A percentile compares a stretch with the other conserved stretches of the same genome.
Conservation (phyloP, 2,113 vertebrate genomes). For the Rhabdornis inornatus region DNA sequence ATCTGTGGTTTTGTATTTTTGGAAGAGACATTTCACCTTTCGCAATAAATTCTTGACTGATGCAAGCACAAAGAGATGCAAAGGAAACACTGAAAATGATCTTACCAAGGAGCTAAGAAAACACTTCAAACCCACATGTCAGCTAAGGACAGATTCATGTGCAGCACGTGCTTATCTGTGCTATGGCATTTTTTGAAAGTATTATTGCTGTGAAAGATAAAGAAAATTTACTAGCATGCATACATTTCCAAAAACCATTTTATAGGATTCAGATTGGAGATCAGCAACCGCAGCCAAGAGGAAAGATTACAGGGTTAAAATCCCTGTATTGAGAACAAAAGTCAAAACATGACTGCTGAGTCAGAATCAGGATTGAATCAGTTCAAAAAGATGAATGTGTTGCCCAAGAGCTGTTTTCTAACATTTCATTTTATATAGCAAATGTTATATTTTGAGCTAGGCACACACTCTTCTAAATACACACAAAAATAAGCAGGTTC, state of each 20-base stretch:
- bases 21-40: conserved; percentile 11
- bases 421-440: not conserved
- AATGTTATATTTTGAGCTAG: not conserved
- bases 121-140: conserved; percentile 7
- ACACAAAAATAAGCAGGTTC: not conserved
- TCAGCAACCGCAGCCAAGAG: conserved; percentile 1
- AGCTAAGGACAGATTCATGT: conserved; percentile 56
- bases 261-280: not conserved
- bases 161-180: not conserved
- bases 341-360: not conserved
- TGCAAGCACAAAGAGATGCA: not conserved
- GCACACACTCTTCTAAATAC: not conserved
- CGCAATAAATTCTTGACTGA: not conserved
- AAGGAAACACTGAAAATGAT: conserved; percentile 8
- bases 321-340: not conserved
- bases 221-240: conserved; percentile 9
- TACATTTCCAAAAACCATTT: conserved; percentile 7
- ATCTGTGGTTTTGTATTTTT: not conserved
- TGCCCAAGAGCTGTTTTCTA: not conserved
- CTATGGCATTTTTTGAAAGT: not conserved
- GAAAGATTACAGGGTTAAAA: conserved; percentile 23
- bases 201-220: conserved; percentile 7
- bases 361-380: not conserved
- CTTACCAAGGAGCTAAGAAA: not conserved
- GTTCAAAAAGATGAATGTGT: not conserved